Conservation (phyloP, 2,888 invertebrate species). For the Pegoplata infirma region DNA sequence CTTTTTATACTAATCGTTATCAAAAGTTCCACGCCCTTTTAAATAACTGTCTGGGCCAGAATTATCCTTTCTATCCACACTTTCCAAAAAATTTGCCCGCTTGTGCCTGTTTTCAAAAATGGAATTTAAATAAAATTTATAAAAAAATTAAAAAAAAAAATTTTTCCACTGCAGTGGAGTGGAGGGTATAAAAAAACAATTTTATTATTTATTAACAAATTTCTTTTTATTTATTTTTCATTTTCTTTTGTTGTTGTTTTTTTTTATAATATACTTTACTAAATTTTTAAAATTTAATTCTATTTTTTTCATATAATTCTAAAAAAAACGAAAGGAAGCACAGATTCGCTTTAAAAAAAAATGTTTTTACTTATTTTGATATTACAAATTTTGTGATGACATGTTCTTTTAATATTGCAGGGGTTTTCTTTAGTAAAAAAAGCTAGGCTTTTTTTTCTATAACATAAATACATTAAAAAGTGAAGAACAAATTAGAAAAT, state of each 20-base stretch:
- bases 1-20: too few species aligned
- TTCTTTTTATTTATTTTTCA: conserved; percentile 58
- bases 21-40: too few species aligned
- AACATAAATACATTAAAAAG: conserved; percentile 19
- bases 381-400: conserved; percentile 59
- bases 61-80: too few species aligned
- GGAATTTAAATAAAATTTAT: too few species aligned
- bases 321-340: conserved; percentile 74
- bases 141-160: too few species aligned
- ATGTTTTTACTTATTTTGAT: conserved; percentile 46
- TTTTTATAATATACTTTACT: conserved; percentile 67
- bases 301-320: conserved; percentile 60
- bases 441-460: conserved; percentile 56
- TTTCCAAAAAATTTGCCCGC: too few species aligned
- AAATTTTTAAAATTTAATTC: conserved; percentile 74
- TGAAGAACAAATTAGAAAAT: background rate
- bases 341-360: conserved; percentile 70
- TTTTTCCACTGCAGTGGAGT: too few species aligned
- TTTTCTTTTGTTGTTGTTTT: too few species aligned
- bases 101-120: too few species aligned
- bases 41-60: too few species aligned
- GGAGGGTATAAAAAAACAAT: background rate
- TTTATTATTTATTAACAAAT: conserved; percentile 58
- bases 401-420: conserved; percentile 55
- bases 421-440: conserved; percentile 20